Evolutionary conservation across 2,797 vertebrate species (phyloP).

Genomic region (Hybognathus amarus): DNA sequence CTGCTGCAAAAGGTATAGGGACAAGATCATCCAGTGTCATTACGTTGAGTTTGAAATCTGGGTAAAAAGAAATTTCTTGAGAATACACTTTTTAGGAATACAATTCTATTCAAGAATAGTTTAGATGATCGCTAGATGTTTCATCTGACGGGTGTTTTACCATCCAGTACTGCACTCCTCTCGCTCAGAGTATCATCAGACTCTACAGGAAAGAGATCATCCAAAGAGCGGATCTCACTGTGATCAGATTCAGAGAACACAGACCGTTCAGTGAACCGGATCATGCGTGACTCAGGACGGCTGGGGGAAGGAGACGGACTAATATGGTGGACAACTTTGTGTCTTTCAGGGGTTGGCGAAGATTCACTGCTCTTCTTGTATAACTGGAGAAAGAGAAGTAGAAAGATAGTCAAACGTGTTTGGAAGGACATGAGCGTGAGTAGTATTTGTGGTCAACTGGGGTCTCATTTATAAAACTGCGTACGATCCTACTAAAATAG

Average conservation of each 20-base stretch:
- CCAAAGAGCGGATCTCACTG: constrained; percentile 76
- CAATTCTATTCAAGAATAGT: neutral
- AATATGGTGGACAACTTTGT: constrained; percentile 9
- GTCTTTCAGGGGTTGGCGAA: constrained; percentile 9
- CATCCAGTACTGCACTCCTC: constrained; percentile 68
- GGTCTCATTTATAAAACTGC: too few species aligned
- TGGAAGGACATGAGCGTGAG: neutral
- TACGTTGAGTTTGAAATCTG: constrained; percentile 86
- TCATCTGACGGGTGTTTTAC: constrained; percentile 66
- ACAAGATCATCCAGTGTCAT: constrained; percentile 85
- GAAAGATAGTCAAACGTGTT: neutral
- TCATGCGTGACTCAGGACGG: constrained; percentile 38
- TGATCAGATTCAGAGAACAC: constrained; percentile 61
- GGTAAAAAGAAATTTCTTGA: constrained; percentile 8
- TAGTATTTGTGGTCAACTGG: neutral
- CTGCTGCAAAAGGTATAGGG: constrained; percentile 58
- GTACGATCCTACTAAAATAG: too few species aligned
- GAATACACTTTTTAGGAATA: neutral
- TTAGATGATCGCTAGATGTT: too few species aligned
- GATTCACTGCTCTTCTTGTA: constrained; percentile 51
- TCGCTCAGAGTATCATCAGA: constrained; percentile 68
- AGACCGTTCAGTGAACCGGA: constrained; percentile 41
- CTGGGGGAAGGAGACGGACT: constrained; percentile 36
- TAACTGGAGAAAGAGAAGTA: constrained; percentile 58
- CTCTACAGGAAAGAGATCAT: constrained; percentile 71